phyloP scores from a whole-genome alignment of 2,113 vertebrate genomes.

The Ammodytes dubius region DNA sequence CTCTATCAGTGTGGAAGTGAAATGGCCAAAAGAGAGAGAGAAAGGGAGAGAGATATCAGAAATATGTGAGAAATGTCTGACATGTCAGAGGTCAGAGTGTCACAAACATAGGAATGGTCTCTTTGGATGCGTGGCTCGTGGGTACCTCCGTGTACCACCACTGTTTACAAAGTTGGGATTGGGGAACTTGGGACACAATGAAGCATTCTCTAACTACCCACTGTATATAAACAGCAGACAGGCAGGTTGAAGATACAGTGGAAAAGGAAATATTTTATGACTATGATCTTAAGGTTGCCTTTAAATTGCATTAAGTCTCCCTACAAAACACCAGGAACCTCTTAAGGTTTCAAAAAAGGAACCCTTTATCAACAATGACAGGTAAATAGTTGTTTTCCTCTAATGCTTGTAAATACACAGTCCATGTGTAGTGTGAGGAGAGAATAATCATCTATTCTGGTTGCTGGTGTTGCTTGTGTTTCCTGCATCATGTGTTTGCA shows the following conservation, averaged over 20 bases:
- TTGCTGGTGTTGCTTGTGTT: neutral
- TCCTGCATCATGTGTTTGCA: neutral
- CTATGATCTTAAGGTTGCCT: neutral
- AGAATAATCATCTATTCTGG: neutral
- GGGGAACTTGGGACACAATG: neutral
- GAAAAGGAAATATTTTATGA: neutral
- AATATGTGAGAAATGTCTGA: neutral
- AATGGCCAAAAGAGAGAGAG: neutral
- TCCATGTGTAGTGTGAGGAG: neutral
- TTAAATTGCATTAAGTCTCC: neutral
- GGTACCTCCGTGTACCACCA: neutral
- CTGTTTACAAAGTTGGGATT: neutral
- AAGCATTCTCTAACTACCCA: neutral
- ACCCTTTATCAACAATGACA: neutral
- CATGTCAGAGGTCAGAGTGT: conserved; percentile 5
- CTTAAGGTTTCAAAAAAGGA: neutral
- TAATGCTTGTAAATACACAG: neutral
- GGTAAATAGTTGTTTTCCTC: neutral
- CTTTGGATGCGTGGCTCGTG: neutral
- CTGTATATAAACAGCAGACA: neutral
- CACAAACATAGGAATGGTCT: neutral
- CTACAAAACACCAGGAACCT: neutral
- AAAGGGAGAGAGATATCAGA: neutral
- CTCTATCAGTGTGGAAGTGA: neutral
- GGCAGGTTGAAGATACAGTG: neutral